These are phyloP conservation scores for Argynnis bischoffii DNA, from an alignment of 2,888 invertebrate genomes.

Conservation along the genomic window DNA sequence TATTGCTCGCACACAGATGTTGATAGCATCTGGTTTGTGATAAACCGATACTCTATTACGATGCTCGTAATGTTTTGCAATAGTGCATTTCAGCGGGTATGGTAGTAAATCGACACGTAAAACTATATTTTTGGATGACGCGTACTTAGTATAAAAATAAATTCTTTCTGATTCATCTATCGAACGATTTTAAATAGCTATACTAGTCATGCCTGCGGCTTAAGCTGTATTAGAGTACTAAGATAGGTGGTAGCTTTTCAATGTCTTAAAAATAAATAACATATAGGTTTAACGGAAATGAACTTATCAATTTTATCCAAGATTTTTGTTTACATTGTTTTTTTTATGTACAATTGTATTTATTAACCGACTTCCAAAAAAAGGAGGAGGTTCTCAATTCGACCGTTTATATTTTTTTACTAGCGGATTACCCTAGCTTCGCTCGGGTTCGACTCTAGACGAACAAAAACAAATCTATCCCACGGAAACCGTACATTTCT, in stretches of 20 bases:
- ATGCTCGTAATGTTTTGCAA: slow-evolving; percentile 37
- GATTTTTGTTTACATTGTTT: neutral
- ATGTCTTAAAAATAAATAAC: neutral
- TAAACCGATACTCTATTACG: slow-evolving; percentile 42
- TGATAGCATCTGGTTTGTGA: slow-evolving; percentile 60
- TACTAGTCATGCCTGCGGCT: slow-evolving; percentile 1
- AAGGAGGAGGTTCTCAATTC: too few relatives aligned
- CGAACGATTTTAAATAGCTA: slow-evolving; percentile 2
- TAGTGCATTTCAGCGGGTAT: slow-evolving; percentile 19
- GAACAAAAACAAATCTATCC: too few relatives aligned
- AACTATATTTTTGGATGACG: slow-evolving; percentile 20
- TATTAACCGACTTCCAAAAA: too few relatives aligned
- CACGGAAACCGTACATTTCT: too few relatives aligned
- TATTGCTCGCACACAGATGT: slow-evolving; percentile 31
- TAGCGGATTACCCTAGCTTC: too few relatives aligned
- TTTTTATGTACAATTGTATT: neutral
- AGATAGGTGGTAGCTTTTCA: neutral
- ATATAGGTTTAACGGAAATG: neutral
- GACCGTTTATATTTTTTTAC: too few relatives aligned
- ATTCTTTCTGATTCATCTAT: slow-evolving; percentile 9
- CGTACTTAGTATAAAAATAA: slow-evolving; percentile 14
- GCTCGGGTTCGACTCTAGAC: too few relatives aligned
- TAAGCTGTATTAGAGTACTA: slow-evolving; percentile 1
- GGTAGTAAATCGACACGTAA: slow-evolving; percentile 7
- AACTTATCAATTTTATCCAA: too few relatives aligned